Evolutionary conservation across 2,888 invertebrate species (phyloP), one percentile per base, ranked within the genome.

Genomic region (Drosophila gaucha): DNA sequence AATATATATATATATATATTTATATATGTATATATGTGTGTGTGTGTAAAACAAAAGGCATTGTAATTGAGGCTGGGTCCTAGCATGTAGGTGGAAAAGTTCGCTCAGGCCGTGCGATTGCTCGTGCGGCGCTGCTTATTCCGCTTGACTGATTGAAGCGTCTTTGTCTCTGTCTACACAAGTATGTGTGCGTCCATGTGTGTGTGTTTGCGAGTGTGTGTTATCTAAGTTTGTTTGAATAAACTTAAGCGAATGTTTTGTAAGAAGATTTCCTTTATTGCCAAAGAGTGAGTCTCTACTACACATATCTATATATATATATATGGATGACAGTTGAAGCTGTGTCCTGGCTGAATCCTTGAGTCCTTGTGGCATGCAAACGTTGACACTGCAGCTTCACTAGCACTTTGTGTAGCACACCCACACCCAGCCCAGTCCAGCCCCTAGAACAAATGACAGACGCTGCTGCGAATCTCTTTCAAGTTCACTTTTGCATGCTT

Each of bases 211-310:
- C 30, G 60, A 55, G 63, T 70, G 67, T 75, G 65, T 74, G 77
- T 86, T 89, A 89, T 89, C 89, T 83, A 86, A 87, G 78, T 86
- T 89, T 80, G 85, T 88, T 89, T 83, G 87, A 89, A 86, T 88
- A 89, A 88, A 89, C 89, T 88, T 88, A 78, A 86, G 76, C 80
- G 89, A 88, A 85, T 88, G 88, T 86, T 84, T 84, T 89, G 83
- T 87, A 85, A 77, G 89, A 75, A 83, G 89, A 89, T 79, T 89
- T 80, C 80, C 80, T 72, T 80, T 86, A 78, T 85, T 85, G 84
- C 78, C 84, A 80, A 67, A 67, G 72, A 83, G 82, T 78, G 78
- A 73, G 67, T 73, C 67, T 80, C 39, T 74, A 65, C 78, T 82
- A 76, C 51, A 85, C 66, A 65, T 35, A 35, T 1, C 18, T 14